Conservation (phyloP, 2,888 invertebrate genomes). For the Hydriomena furcata region DNA sequence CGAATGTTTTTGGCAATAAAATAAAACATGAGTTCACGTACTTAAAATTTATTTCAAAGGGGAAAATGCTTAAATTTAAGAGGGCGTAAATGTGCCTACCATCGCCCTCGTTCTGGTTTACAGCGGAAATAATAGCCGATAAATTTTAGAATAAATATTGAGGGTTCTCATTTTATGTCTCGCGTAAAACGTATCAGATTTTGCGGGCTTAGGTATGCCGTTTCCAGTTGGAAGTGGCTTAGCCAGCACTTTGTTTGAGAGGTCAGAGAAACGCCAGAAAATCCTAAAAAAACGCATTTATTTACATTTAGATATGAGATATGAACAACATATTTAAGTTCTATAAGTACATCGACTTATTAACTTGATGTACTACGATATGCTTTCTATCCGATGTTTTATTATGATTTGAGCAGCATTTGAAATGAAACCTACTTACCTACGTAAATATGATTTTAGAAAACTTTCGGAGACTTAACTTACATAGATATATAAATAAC, state of each 20-base stretch:
- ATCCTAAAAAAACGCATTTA: too few species aligned
- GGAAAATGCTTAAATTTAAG: slow-evolving; percentile 31
- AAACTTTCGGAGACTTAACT: too few species aligned
- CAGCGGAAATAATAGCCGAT: slow-evolving; percentile 35
- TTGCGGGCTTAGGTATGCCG: slow-evolving; percentile 24
- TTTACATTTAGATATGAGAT: too few species aligned
- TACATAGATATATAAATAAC: too few species aligned
- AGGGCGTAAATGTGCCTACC: slow-evolving; percentile 34
- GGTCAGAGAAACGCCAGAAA: too few species aligned
- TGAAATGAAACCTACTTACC: too few species aligned
- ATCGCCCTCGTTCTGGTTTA: slow-evolving; percentile 31
- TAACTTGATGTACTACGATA: too few species aligned
- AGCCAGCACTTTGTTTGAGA: background rate
- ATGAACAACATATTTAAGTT: too few species aligned
- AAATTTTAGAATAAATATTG: slow-evolving; percentile 36
- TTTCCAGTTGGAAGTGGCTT: slow-evolving; percentile 8
- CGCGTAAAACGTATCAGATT: slow-evolving; percentile 36
- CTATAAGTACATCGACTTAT: too few species aligned
- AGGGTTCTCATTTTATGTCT: slow-evolving; percentile 35
- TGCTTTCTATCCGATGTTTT: too few species aligned
- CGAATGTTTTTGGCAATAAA: slow-evolving; percentile 10
- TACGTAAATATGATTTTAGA: too few species aligned
- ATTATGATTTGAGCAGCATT: too few species aligned
- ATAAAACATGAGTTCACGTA: slow-evolving; percentile 15
- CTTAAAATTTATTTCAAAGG: slow-evolving; percentile 25